phyloP scores from a whole-genome alignment of 2,113 vertebrate species.

The Danionella cerebrum region DNA sequence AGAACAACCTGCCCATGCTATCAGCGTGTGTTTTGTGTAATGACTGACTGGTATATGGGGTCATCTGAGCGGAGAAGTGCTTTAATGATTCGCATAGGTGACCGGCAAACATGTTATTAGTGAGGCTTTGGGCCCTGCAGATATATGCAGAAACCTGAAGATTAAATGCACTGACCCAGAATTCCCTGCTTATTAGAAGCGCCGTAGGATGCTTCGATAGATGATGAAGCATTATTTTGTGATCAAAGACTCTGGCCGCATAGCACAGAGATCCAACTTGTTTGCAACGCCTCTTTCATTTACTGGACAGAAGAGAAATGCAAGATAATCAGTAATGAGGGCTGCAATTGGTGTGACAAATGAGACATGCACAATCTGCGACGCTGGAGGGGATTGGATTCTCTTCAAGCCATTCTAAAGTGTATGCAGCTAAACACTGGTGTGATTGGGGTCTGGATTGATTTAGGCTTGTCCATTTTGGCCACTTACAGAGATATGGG shows the following conservation, averaged over 20 bases:
- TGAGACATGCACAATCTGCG: no score
- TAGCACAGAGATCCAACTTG: neutral
- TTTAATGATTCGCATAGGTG: neutral
- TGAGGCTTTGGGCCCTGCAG: neutral
- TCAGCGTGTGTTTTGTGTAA: neutral
- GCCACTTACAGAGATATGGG: no score
- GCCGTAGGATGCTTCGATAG: neutral
- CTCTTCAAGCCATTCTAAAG: no score
- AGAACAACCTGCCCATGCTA: conserved; percentile 37
- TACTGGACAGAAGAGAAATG: neutral
- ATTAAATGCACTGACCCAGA: neutral
- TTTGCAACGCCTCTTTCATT: neutral
- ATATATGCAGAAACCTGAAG: neutral
- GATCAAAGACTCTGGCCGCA: neutral
- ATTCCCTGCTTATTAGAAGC: neutral
- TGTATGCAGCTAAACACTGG: no score
- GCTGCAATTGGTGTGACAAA: neutral
- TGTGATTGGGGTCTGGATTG: no score
- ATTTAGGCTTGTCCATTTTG: no score
- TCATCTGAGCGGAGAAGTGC: neutral
- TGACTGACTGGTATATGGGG: neutral
- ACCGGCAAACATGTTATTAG: neutral
- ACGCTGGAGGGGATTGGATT: no score
- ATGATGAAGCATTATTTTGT: neutral
- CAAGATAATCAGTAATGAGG: neutral